Conservation (phyloP, 92 coral and sea anemone genomes). For the Ricordea florida region DNA sequence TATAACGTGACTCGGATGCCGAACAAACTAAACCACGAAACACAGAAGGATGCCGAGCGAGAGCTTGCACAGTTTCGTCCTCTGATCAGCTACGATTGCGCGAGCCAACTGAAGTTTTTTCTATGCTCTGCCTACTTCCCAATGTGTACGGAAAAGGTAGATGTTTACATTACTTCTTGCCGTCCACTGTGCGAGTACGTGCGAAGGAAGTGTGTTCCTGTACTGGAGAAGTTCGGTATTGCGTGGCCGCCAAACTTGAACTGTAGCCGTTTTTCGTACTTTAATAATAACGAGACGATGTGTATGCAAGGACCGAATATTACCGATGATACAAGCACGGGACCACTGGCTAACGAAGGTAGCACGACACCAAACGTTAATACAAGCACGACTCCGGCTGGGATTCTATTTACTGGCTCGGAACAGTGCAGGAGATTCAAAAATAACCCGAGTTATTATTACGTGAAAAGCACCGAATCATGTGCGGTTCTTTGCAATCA, state of each 20-base stretch:
- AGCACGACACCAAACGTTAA: conserved; percentile 23
- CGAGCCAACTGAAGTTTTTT: conserved; percentile 83
- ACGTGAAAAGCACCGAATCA: conserved; percentile 80
- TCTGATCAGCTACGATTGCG: conserved; percentile 77
- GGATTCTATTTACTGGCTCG: conserved; percentile 45
- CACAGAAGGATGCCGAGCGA: conserved; percentile 74
- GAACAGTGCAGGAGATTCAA: conserved; percentile 90
- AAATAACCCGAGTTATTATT: conserved; percentile 86
- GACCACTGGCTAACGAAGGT: not conserved
- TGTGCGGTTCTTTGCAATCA: conserved; percentile 85
- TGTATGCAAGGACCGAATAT: conserved; percentile 94
- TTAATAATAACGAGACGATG: conserved; percentile 72
- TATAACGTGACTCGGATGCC: conserved; percentile 96
- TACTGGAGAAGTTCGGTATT: conserved; percentile 79
- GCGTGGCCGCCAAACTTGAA: conserved; percentile 85
- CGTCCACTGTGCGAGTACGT: conserved; percentile 97
- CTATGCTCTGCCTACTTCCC: conserved; percentile 96
- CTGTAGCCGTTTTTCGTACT: conserved; percentile 78
- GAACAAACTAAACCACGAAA: conserved; percentile 80
- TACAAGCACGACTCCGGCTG: conserved; percentile 7
- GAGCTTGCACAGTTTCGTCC: conserved; percentile 66
- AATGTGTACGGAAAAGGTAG: conserved; percentile 82
- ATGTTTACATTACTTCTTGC: conserved; percentile 79
- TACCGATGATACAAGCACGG: conserved; percentile 36
- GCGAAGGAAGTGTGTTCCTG: conserved; percentile 80